Percentiles rank a stretch among this genome's conserved stretches.
Evolutionary conservation across 2,113 vertebrate genomes (phyloP).

Genomic region (Notiomystis cincta): DNA sequence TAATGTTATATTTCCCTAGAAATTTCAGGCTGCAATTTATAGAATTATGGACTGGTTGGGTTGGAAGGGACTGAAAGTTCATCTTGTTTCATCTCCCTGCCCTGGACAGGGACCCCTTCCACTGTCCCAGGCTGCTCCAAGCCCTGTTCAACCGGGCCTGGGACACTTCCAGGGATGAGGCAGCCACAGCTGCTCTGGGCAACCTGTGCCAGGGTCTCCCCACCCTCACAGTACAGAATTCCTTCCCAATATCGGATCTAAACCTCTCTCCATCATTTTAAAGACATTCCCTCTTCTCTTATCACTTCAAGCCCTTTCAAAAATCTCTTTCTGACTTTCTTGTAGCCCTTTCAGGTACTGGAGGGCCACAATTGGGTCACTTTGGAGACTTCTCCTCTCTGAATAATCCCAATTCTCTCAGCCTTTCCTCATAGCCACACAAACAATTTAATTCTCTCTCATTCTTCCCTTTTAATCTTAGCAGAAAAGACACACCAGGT

Average conservation of each 20-base stretch:
- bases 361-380: neutral
- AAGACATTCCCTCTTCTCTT: neutral
- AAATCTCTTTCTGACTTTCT: neutral
- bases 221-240: no score
- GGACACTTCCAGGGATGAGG: rapidly evolving
- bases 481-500: neutral
- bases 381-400: neutral
- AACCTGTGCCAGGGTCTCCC: rapidly evolving
- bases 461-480: neutral
- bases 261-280: neutral
- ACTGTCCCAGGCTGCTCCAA: neutral
- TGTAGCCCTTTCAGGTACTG: neutral
- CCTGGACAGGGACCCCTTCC: rapidly evolving
- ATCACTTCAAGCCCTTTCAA: neutral
- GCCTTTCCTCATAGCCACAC: neutral
- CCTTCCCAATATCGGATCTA: neutral
- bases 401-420: neutral
- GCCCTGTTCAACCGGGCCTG: rapidly evolving
- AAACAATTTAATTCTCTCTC: neutral
- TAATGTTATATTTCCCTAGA: neutral
- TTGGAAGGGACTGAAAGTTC: neutral
- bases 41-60: neutral
- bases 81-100: neutral
- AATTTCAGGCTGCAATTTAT: neutral
- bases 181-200: neutral